Evolutionary conservation across 2,113 vertebrate genomes (phyloP), one percentile per base, ranked within the genome.

Genomic region (Nothoprocta pentlandii): DNA sequence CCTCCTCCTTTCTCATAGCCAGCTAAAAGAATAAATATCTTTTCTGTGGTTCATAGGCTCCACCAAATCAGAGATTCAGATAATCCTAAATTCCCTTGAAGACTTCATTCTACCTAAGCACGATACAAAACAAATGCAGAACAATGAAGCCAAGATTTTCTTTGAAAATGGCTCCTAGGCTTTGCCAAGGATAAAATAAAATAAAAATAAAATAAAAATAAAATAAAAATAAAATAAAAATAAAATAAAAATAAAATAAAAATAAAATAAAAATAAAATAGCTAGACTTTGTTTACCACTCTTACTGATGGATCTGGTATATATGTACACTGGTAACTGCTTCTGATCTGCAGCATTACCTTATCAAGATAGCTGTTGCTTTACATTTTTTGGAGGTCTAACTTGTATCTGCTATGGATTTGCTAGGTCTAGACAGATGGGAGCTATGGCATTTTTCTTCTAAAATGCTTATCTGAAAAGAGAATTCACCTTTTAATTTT

Each of bases 361-460:
- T 63, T 34, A 19, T 25, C 20, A 63, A 51, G 53, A 46, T 2
- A 67, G 3, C 21, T 47, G 5, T 13, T 76, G 12, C 9, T 73
- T 82, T 19, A 12, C 6, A 28, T 30, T 49, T 62, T 56, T 41
- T 46, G 11, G 16, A 36, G 21, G 36, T 70, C 51, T 15, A 53
- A 2, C 22, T 74, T 44, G 8, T 30, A 6, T 0, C 0, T 26
- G 8, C 8, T 41, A 76, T 56, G n/a, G 5, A 34, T 11, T 70
- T 23, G 2, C 7, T 70, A 34, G 51, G 26, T 54, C 13, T 66
- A 4, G 25, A 32, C 5, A 70, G 15, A 12, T 44, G 12, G 9
- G 0, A 11, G 5, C 6, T 47, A 0, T 6, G 41, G 11, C 1
- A 4, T 46, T 15, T 53, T 25, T 42, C 22, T n/a, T 19, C 7